Conservation (phyloP, 2,888 invertebrate genomes). For the Melangyna quadrimaculata region DNA sequence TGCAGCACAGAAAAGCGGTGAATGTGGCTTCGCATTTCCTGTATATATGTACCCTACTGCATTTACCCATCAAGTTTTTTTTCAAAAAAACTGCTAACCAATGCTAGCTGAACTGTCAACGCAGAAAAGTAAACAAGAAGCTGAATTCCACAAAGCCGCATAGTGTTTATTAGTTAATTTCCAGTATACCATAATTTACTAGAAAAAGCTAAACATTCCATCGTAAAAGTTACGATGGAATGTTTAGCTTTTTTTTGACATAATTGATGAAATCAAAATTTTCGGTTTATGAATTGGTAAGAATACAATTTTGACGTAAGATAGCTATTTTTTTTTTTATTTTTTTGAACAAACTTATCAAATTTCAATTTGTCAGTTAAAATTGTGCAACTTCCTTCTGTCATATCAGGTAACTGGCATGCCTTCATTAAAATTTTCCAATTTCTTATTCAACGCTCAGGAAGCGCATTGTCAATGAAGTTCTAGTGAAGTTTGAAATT, state of each 20-base stretch:
- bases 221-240: too few species aligned
- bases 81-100: background rate
- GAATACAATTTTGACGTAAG: background rate
- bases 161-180: background rate
- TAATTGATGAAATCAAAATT: background rate
- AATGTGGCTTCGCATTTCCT: constrained; percentile 18
- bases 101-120: constrained; percentile 19
- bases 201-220: too few species aligned
- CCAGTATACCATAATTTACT: constrained; percentile 13
- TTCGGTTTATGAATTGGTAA: background rate
- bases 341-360: background rate
- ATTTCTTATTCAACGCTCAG: constrained; percentile 6
- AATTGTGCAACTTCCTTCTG: constrained; percentile 59
- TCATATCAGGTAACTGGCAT: constrained; percentile 49
- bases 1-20: background rate
- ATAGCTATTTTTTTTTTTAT: background rate
- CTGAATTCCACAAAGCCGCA: constrained; percentile 32
- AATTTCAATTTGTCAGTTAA: constrained; percentile 24
- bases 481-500: constrained; percentile 52
- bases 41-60: background rate
- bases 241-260: background rate
- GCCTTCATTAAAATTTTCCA: constrained; percentile 34
- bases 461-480: constrained; percentile 19
- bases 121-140: background rate
- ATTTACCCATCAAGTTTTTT: background rate